These are phyloP conservation scores for Rhabdomys dilectus DNA, from an alignment of 2,113 vertebrate species.

Conservation along the genomic window DNA sequence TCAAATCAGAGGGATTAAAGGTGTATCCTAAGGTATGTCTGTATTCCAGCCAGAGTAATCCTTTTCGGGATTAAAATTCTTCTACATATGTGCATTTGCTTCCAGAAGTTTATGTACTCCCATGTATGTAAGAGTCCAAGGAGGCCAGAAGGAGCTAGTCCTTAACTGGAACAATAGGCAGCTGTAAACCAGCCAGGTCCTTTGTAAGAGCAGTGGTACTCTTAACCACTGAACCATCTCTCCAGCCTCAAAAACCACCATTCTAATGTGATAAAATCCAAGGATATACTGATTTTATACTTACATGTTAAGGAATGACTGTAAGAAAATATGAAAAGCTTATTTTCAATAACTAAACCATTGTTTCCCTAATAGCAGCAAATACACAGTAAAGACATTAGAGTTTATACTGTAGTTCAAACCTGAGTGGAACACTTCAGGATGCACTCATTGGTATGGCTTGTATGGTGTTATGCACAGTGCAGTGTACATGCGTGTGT, in stretches of 20 bases:
- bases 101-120: neutral
- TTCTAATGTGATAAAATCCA: neutral
- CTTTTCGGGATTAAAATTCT: no score
- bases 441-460: neutral
- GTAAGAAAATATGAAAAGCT: neutral
- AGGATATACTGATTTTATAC: neutral
- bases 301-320: neutral
- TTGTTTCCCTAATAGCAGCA: neutral
- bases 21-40: no score
- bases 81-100: neutral
- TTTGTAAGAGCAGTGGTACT: neutral
- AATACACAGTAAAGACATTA: neutral
- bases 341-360: neutral
- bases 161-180: neutral
- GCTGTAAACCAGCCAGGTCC: neutral
- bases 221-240: neutral
- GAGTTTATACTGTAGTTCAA: neutral
- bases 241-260: neutral
- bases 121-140: neutral
- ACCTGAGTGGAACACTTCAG: neutral
- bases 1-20: no score
- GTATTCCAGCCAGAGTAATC: no score
- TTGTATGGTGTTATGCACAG: neutral
- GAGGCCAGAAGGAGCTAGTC: neutral
- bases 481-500: neutral